phyloP scores from a whole-genome alignment of 2,888 invertebrate species.

The Drosophila infuscata region DNA sequence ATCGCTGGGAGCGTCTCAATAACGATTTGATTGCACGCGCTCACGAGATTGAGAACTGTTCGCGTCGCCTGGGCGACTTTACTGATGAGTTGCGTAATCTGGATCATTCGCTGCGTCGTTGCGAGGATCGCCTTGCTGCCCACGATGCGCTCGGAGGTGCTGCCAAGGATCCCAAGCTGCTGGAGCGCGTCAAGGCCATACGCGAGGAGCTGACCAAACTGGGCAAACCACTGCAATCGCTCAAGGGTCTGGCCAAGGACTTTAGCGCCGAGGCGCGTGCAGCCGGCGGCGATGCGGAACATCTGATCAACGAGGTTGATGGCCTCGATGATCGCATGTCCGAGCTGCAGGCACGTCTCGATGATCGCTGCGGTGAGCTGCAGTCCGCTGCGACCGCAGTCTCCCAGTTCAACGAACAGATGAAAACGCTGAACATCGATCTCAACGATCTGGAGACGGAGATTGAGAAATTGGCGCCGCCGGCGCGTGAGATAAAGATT shows the following conservation, averaged over 20 bases:
- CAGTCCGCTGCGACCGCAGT: conserved; percentile 95
- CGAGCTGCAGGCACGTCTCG: conserved; percentile 91
- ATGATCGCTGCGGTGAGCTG: conserved; percentile 91
- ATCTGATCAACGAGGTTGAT: conserved; percentile 92
- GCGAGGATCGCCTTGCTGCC: conserved; percentile 92
- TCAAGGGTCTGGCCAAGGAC: conserved; percentile 88
- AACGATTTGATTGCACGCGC: conserved; percentile 87
- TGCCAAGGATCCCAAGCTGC: conserved; percentile 92
- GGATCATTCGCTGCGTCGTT: conserved; percentile 93
- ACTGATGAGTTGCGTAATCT: conserved; percentile 93
- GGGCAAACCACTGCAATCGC: conserved; percentile 89
- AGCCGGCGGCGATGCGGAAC: conserved; percentile 91
- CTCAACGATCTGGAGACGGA: conserved; percentile 93
- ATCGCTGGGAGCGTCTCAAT: conserved; percentile 96
- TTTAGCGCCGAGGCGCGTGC: conserved; percentile 91
- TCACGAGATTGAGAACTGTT: conserved; percentile 89
- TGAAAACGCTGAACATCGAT: conserved; percentile 91
- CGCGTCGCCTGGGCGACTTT: conserved; percentile 93
- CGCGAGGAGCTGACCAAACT: conserved; percentile 93
- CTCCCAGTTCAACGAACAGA: conserved; percentile 94
- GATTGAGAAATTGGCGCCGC: conserved; percentile 93
- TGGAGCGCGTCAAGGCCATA: conserved; percentile 93
- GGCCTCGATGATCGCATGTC: conserved; percentile 91
- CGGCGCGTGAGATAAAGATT: conserved; percentile 94
- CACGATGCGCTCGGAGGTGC: conserved; percentile 90